Evolutionary conservation across 2,888 invertebrate genomes (phyloP).

Genomic region (Drosophila hamatofila): DNA sequence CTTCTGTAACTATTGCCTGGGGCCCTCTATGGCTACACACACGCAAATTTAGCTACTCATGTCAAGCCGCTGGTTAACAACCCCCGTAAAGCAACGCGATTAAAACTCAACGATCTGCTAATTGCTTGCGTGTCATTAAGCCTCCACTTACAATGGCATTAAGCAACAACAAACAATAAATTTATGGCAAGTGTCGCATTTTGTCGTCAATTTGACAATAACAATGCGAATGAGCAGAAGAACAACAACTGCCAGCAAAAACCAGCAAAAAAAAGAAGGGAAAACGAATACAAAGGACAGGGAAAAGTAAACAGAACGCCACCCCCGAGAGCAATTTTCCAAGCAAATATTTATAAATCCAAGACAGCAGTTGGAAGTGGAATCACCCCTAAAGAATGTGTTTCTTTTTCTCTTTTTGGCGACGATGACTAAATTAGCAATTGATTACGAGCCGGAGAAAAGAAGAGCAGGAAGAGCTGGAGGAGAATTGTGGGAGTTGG

Average conservation of each 20-base stretch:
- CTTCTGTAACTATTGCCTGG: not conserved
- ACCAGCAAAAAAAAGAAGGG: constrained; percentile 11
- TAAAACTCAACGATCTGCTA: constrained; percentile 79
- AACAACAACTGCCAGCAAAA: constrained; percentile 69
- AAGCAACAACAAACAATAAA: constrained; percentile 77
- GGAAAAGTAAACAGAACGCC: constrained; percentile 22
- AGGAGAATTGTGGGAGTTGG: constrained; percentile 11
- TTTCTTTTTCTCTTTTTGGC: constrained; percentile 19
- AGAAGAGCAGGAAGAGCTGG: constrained; percentile 3
- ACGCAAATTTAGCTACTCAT: constrained; percentile 4
- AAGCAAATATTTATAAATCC: constrained; percentile 72
- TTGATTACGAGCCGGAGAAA: constrained; percentile 54
- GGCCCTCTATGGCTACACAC: constrained; percentile 12
- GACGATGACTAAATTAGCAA: constrained; percentile 76
- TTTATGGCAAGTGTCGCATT: constrained; percentile 82
- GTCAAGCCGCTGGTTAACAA: constrained; percentile 4
- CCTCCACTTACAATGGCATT: constrained; percentile 80
- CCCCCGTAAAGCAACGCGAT: constrained; percentile 40
- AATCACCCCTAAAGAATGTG: constrained; percentile 50
- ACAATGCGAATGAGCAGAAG: constrained; percentile 44
- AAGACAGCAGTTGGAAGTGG: constrained; percentile 10
- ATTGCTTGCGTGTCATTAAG: constrained; percentile 84
- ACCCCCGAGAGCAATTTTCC: constrained; percentile 50
- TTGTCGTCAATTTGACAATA: constrained; percentile 77
- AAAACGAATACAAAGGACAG: constrained; percentile 6